phyloP scores from a whole-genome alignment of 2,797 vertebrate genomes.

The Enteromius unitaeniatus region DNA sequence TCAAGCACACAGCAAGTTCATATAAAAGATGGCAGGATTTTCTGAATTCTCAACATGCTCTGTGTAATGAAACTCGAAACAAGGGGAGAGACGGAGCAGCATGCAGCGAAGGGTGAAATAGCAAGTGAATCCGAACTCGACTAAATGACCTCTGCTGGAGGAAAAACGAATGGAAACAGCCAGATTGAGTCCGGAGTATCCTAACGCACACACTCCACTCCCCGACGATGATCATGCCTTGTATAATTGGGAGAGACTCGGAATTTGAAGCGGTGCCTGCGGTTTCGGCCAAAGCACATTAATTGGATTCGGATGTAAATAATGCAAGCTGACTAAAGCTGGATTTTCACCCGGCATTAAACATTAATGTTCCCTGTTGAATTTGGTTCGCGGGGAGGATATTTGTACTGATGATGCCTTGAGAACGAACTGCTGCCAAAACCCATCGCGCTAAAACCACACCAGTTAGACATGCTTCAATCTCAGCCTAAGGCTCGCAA shows the following conservation, averaged over 20 bases:
- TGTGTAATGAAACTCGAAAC: constrained; percentile 61
- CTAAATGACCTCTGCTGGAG: constrained; percentile 61
- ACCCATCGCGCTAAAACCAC: constrained; percentile 46
- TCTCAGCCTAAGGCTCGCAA: constrained; percentile 41
- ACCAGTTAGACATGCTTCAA: constrained; percentile 54
- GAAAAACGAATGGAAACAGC: constrained; percentile 50
- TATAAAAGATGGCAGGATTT: constrained; percentile 23
- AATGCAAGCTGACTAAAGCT: constrained; percentile 76
- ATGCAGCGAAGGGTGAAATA: constrained; percentile 62
- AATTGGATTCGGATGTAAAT: constrained; percentile 79
- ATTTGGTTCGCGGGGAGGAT: constrained; percentile 53
- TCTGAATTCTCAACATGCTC: constrained; percentile 39
- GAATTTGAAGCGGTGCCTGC: constrained; percentile 44
- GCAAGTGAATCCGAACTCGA: constrained; percentile 61
- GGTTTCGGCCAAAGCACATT: constrained; percentile 58
- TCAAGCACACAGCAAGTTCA: constrained; percentile 16
- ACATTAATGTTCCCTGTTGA: constrained; percentile 69
- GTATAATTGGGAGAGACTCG: constrained; percentile 51
- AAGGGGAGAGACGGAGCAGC: constrained; percentile 39
- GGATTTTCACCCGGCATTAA: constrained; percentile 70
- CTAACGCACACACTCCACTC: background rate
- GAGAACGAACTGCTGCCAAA: constrained; percentile 44
- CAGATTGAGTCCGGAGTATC: background rate
- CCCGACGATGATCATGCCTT: constrained; percentile 11
- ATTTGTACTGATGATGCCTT: constrained; percentile 60